These are phyloP conservation scores for Linnaemya vulpina DNA, from an alignment of 2,888 invertebrate species.

Conservation along the genomic window DNA sequence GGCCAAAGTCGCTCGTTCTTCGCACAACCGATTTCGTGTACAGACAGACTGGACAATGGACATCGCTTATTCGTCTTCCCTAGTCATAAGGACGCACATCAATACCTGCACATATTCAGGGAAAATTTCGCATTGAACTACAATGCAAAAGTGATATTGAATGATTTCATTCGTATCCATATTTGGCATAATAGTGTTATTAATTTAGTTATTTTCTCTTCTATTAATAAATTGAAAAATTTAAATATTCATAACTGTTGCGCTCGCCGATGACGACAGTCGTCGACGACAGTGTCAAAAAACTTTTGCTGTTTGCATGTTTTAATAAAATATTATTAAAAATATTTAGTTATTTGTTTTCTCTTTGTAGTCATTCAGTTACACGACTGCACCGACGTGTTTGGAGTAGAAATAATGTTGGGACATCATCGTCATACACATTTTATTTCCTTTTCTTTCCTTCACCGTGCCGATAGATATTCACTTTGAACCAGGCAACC, in stretches of 20 bases:
- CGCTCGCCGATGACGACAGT: neutral
- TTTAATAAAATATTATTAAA: constrained; percentile 41
- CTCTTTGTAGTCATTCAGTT: neutral
- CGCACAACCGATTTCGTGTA: no score
- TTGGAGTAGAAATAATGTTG: constrained; percentile 17
- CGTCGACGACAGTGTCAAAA: constrained; percentile 34
- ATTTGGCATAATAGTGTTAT: neutral
- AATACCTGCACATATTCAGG: no score
- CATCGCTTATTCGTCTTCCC: no score
- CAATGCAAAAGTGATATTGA: neutral
- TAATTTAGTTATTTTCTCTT: neutral
- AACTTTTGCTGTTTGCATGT: constrained; percentile 47
- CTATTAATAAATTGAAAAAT: constrained; percentile 3
- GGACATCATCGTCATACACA: constrained; percentile 22
- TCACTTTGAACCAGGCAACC: neutral
- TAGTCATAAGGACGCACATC: no score
- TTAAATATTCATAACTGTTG: neutral
- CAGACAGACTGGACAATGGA: no score
- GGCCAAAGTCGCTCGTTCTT: no score
- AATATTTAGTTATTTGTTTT: constrained; percentile 7
- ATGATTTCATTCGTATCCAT: constrained; percentile 16
- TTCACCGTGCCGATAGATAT: neutral
- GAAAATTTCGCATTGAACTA: no score
- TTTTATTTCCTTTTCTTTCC: neutral
- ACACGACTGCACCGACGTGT: constrained; percentile 14